A percentile compares a stretch with the other conserved stretches of the same genome.
phyloP scores from a whole-genome alignment of 2,113 vertebrate genomes.

The Garra rufa region DNA sequence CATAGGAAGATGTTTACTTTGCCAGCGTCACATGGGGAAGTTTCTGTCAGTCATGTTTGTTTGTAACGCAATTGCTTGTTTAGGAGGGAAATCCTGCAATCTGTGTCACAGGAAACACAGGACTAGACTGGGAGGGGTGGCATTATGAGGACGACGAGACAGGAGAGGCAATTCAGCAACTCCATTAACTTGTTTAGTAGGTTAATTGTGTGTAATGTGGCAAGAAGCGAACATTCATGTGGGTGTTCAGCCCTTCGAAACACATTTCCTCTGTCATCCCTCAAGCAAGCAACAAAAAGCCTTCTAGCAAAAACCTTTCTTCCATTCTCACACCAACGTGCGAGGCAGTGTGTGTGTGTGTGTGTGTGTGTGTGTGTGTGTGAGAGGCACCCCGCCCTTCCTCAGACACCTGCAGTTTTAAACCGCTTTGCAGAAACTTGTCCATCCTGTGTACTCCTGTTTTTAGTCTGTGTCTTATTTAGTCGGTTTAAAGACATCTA shows the following conservation, averaged over 20 bases:
- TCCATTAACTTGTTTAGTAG: conserved; percentile 24
- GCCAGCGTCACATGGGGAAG: background rate
- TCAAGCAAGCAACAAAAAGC: background rate
- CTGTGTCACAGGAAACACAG: conserved; percentile 67
- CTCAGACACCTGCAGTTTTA: conserved; percentile 28
- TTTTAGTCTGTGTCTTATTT: background rate
- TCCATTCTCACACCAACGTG: conserved; percentile 10
- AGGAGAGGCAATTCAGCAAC: conserved; percentile 19
- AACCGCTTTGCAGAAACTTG: conserved; percentile 31
- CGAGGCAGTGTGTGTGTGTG: background rate
- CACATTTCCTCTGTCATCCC: conserved; percentile 13
- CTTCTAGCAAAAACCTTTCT: conserved; percentile 14
- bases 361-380: conserved; percentile 17
- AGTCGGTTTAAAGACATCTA: background rate
- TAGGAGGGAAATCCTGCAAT: conserved; percentile 71
- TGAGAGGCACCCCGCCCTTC: conserved; percentile 42
- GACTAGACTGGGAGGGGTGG: conserved; percentile 57
- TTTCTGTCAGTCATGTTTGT: conserved; percentile 46
- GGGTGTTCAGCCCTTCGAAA: conserved; percentile 28
- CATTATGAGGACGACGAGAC: conserved; percentile 27
- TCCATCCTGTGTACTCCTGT: conserved; percentile 36
- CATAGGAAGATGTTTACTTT: background rate
- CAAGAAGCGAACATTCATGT: background rate
- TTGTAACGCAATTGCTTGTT: conserved; percentile 60
- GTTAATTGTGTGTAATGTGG: conserved; percentile 36